A percentile compares a stretch with the other conserved stretches of the same genome.
Evolutionary conservation across 2,113 vertebrate genomes (phyloP).

Genomic region (Bufo gargarizans): DNA sequence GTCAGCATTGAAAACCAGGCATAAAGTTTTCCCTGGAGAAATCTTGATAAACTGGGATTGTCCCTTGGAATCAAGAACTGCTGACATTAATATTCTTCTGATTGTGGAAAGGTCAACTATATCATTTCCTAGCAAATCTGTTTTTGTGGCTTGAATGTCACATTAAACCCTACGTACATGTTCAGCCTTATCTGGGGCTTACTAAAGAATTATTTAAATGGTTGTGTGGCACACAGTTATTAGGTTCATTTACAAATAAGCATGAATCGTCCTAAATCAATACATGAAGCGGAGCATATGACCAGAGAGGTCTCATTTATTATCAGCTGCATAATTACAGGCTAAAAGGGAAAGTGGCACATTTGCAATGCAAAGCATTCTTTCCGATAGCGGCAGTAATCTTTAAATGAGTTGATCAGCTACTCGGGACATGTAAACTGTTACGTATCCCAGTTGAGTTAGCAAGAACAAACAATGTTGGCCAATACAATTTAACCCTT

Average conservation of each 20-base stretch:
- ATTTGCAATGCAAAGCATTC: conserved; percentile 46
- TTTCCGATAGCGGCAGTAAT: conserved; percentile 28
- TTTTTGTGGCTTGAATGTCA: not conserved
- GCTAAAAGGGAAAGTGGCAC: conserved; percentile 16
- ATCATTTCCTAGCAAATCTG: not conserved
- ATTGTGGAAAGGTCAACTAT: conserved; percentile 12
- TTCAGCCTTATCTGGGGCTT: conserved; percentile 9
- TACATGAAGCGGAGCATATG: conserved; percentile 39
- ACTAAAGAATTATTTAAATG: conserved; percentile 23
- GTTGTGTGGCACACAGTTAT: conserved; percentile 40
- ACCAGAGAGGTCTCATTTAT: conserved; percentile 41
- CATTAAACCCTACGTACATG: not conserved
- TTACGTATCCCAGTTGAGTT: not conserved
- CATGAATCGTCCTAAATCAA: conserved; percentile 47
- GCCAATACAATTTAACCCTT: conserved; percentile 10
- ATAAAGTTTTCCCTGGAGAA: not conserved
- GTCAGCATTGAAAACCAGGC: not conserved
- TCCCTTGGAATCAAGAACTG: conserved; percentile 7
- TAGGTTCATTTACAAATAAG: conserved; percentile 51
- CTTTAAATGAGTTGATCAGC: conserved; percentile 38
- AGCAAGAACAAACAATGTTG: not conserved
- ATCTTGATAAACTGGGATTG: conserved; percentile 1
- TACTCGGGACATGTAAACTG: conserved; percentile 28
- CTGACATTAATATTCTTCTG: conserved; percentile 18
- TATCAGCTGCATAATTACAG: conserved; percentile 37